Percentiles rank a stretch among this genome's conserved stretches.
phyloP scores from a whole-genome alignment of 2,797 vertebrate species.

The Xenopus petersii region DNA sequence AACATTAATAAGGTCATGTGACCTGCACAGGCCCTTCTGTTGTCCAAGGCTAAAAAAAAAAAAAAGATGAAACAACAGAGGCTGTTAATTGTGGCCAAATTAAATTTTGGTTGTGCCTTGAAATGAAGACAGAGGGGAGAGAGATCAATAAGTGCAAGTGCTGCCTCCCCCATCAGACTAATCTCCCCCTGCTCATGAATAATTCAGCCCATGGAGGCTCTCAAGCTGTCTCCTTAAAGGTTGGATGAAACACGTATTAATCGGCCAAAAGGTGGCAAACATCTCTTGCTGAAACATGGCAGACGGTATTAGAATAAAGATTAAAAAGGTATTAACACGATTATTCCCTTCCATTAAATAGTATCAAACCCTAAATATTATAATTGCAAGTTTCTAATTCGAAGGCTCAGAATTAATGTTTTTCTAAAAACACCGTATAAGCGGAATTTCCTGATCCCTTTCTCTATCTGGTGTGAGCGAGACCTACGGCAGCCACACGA shows the following conservation, averaged over 20 bases:
- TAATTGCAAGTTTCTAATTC: too few species aligned
- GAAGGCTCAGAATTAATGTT: too few species aligned
- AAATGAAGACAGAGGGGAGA: background rate
- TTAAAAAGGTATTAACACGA: background rate
- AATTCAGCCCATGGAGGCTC: slow-evolving; percentile 57
- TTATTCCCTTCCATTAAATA: background rate
- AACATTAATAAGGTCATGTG: too few species aligned
- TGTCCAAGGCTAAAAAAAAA: background rate
- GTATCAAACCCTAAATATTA: background rate
- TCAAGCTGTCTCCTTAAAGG: slow-evolving; percentile 53
- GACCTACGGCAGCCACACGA: too few species aligned
- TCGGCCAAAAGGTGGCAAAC: slow-evolving; percentile 32
- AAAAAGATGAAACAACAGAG: background rate
- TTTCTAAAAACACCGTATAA: too few species aligned
- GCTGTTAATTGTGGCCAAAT: slow-evolving; percentile 18
- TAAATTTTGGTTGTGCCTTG: slow-evolving; percentile 1
- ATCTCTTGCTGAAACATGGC: background rate
- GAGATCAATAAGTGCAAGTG: slow-evolving; percentile 47
- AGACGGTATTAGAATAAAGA: background rate
- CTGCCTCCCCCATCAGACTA: slow-evolving; percentile 48
- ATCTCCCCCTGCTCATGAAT: slow-evolving; percentile 57
- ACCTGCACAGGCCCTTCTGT: background rate
- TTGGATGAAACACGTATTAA: slow-evolving; percentile 40
- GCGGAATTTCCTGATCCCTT: too few species aligned
- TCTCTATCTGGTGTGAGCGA: too few species aligned